Evolutionary conservation across 2,113 vertebrate genomes (phyloP).

Genomic region (Otis tarda): DNA sequence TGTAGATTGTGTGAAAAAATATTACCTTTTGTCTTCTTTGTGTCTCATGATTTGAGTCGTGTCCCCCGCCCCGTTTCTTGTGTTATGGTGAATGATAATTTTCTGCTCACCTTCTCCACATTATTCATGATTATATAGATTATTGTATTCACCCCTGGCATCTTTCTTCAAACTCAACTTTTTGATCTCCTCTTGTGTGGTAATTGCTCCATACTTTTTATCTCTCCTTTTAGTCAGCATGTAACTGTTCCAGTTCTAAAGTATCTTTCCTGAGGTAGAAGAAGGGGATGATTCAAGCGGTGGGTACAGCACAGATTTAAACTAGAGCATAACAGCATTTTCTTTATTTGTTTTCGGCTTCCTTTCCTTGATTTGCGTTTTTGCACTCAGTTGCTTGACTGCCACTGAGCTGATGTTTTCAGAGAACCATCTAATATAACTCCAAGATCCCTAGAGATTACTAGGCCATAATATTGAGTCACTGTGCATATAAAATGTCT

Average conservation of each 20-base stretch:
- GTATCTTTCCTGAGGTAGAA: neutral
- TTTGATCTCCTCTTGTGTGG: neutral
- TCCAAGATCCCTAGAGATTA: neutral
- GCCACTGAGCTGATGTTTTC: neutral
- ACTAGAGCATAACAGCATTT: neutral
- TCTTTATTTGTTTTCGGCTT: neutral
- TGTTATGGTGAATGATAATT: neutral
- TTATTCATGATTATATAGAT: neutral
- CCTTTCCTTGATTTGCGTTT: neutral
- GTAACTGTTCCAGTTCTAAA: neutral
- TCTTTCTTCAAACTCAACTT: neutral
- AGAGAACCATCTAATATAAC: neutral
- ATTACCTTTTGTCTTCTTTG: neutral
- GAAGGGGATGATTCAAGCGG: neutral
- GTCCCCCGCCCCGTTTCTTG: neutral
- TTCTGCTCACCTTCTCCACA: neutral
- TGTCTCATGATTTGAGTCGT: neutral
- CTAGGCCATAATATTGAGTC: neutral
- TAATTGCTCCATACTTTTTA: neutral
- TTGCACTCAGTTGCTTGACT: neutral
- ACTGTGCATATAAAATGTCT: neutral
- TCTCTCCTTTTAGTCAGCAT: neutral
- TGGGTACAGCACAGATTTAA: neutral
- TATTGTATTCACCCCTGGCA: neutral
- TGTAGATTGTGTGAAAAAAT: neutral